Evolutionary conservation across 2,113 vertebrate genomes (phyloP), one percentile per base, ranked within the genome.

Genomic region (Cinclus mexicanus): DNA sequence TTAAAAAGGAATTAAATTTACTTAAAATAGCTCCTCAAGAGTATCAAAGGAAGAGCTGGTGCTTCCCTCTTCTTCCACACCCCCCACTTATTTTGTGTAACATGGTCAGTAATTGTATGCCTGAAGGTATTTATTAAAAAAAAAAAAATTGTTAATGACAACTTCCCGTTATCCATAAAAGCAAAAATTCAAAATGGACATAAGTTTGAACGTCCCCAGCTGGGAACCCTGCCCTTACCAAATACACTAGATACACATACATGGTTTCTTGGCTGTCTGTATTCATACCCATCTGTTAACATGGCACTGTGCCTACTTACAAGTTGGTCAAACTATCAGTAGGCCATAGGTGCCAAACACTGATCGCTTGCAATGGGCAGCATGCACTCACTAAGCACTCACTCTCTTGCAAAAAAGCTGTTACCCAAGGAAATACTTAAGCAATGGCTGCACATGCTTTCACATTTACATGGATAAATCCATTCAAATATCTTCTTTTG

Each of bases 261-360:
- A 97, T 96, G 95, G 90, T 97, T 98, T 98, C 97, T 97, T 98
- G 97, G 98, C 97, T 97, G 96, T 96, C 96, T 96, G 55, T 52
- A 90, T 94, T 95, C 97, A 96, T 55, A 74, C 86, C 97, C 97
- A 97, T 98, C 97, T 98, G 97, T 91, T 95, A 83, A 83, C 79
- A 97, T 98, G 98, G 97, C 98, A 97, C 44, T 22, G 55, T 97
- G 98, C 98, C 98, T 97, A 93, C 96, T 98, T 97, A 97, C 97
- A 98, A 98, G 98, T 97, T 98, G 97, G 97, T 98, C 98, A 97
- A 97, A 97, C 97, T 97, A 98, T 98, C 98, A 98, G 97, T 35
- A 96, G 97, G 97, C 97, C 97, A 98, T 90, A 97, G 97, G 97
- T 98, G 98, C 98, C 97, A 98, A 98, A 97, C 97, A 97, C 97